phyloP scores from a whole-genome alignment of 2,888 invertebrate species.

The Eumacrocentrus americanus region DNA sequence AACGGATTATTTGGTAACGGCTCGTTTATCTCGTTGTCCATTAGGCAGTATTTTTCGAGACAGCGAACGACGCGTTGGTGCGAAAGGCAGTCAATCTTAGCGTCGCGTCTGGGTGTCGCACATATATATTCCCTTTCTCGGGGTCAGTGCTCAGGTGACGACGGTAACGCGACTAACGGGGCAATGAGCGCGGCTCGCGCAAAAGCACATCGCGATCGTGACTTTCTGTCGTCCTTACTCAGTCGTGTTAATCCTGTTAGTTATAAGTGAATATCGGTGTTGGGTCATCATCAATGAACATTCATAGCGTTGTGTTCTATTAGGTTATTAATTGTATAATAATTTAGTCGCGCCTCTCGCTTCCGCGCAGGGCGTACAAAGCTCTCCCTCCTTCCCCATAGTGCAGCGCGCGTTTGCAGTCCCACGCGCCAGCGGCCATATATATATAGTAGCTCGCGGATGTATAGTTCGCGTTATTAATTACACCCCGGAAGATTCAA shows the following conservation, averaged over 20 bases:
- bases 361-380: too few species aligned
- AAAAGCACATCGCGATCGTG: constrained; percentile 48
- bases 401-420: constrained; percentile 35
- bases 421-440: neutral
- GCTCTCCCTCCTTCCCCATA: constrained; percentile 27
- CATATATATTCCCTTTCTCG: constrained; percentile 31
- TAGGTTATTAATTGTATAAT: constrained; percentile 10
- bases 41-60: constrained; percentile 1
- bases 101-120: constrained; percentile 26
- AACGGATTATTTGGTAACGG: neutral
- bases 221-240: constrained; percentile 38
- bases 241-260: constrained; percentile 21
- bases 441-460: constrained; percentile 28
- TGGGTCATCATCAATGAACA: constrained; percentile 21
- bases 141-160: constrained; percentile 48
- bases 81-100: constrained; percentile 22
- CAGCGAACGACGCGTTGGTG: neutral
- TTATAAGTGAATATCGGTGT: constrained; percentile 15
- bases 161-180: constrained; percentile 40
- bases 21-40: neutral
- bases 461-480: constrained; percentile 56
- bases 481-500: constrained; percentile 60
- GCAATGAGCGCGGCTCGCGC: constrained; percentile 34
- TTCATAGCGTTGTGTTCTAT: constrained; percentile 4
- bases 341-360: neutral